phyloP scores from a whole-genome alignment of 2,888 invertebrate species.

The Cactoblastis cactorum region DNA sequence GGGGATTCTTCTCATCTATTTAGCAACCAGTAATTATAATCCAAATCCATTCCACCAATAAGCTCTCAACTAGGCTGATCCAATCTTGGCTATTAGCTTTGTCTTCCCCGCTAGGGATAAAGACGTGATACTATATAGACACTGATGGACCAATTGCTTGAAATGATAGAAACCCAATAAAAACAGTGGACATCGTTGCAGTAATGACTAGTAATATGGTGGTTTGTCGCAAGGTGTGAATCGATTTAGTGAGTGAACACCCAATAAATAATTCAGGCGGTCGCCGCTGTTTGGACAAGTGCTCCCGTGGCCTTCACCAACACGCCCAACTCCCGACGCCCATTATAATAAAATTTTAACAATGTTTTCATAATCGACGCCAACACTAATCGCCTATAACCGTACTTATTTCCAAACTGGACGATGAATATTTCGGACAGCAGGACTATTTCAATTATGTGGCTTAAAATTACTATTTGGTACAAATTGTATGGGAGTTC shows the following conservation, averaged over 20 bases:
- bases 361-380: slow-evolving; percentile 75
- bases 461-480: neutral
- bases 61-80: too few relatives aligned
- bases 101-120: too few relatives aligned
- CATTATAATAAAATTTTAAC: slow-evolving; percentile 73
- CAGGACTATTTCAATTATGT: too few relatives aligned
- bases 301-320: slow-evolving; percentile 69
- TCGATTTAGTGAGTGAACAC: slow-evolving; percentile 65
- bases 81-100: too few relatives aligned
- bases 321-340: slow-evolving; percentile 31
- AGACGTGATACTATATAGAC: too few relatives aligned
- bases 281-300: slow-evolving; percentile 74
- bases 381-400: slow-evolving; percentile 46
- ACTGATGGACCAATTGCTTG: too few relatives aligned
- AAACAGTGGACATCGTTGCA: neutral
- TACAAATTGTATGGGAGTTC: neutral
- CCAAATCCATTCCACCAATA: too few relatives aligned
- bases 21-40: too few relatives aligned
- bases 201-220: slow-evolving; percentile 20
- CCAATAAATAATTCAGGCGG: slow-evolving; percentile 70
- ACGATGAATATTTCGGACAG: slow-evolving; percentile 50
- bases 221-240: slow-evolving; percentile 62
- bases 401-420: slow-evolving; percentile 57
- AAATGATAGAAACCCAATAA: neutral
- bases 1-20: too few relatives aligned